phyloP scores from a whole-genome alignment of 2,888 invertebrate species.

The Eurytoma californica region DNA sequence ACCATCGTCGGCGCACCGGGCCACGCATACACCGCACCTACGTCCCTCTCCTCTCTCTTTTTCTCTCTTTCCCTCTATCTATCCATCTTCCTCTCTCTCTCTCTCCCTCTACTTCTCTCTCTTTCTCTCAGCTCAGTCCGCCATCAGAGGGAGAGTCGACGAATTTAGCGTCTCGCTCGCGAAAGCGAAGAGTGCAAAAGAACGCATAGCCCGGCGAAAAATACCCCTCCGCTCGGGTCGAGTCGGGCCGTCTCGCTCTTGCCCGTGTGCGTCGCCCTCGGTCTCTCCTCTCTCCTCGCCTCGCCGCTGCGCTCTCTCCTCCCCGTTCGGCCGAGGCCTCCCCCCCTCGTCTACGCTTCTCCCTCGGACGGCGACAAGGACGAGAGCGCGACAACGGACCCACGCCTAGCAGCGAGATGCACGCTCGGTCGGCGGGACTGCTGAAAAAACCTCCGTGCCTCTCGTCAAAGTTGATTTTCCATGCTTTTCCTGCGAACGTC shows the following conservation, averaged over 20 bases:
- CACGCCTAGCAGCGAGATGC: slow-evolving; percentile 1
- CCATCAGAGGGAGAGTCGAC: slow-evolving; percentile 32
- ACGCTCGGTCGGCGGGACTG: no score
- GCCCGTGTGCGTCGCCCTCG: slow-evolving; percentile 12
- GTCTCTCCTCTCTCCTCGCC: slow-evolving; percentile 42
- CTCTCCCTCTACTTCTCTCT: slow-evolving; percentile 23
- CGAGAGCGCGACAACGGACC: neutral
- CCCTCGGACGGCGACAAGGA: slow-evolving; percentile 10
- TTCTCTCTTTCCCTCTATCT: no score
- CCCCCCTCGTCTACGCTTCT: neutral
- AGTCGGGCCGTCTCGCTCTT: slow-evolving; percentile 42
- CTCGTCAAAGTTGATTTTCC: no score
- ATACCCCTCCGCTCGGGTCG: slow-evolving; percentile 51
- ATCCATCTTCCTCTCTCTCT: slow-evolving; percentile 8
- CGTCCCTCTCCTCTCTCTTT: slow-evolving; percentile 10
- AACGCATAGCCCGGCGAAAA: slow-evolving; percentile 51
- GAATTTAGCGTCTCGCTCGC: slow-evolving; percentile 50
- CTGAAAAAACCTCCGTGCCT: no score
- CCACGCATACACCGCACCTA: slow-evolving; percentile 29
- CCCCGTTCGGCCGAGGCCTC: neutral
- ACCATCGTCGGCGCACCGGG: slow-evolving; percentile 1
- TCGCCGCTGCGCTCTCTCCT: neutral
- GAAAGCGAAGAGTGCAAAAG: slow-evolving; percentile 16
- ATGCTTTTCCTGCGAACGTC: no score
- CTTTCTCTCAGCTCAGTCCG: slow-evolving; percentile 14